Percentiles rank a stretch among this genome's conserved stretches.
Conservation (phyloP, 2,113 vertebrate genomes). For the Mungos mungo region DNA sequence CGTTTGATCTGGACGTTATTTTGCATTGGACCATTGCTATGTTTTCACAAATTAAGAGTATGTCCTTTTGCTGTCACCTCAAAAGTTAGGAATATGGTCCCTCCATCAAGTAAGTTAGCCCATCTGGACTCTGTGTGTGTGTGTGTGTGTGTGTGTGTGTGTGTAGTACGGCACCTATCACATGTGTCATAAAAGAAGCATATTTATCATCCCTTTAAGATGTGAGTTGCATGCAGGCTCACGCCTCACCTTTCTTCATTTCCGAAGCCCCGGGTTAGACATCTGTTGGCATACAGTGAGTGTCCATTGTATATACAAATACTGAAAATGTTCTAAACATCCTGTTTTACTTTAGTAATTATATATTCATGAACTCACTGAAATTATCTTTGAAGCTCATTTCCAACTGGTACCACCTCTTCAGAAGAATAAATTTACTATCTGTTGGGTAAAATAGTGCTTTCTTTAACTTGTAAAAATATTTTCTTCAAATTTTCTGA, state of each 20-base stretch:
- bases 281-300: not conserved
- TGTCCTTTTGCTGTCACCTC: not conserved
- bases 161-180: not conserved
- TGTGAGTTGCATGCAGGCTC: not conserved
- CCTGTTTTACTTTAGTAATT: not conserved
- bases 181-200: not conserved
- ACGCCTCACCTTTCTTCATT: not conserved
- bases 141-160: too few species aligned
- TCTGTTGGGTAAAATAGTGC: not conserved
- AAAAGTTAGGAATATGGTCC: not conserved
- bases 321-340: not conserved
- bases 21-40: not conserved
- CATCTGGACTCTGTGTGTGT: not conserved
- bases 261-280: not conserved
- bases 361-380: not conserved
- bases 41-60: not conserved
- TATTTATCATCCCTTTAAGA: not conserved
- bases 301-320: not conserved
- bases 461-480: constrained; percentile 15
- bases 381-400: not conserved
- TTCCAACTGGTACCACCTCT: not conserved
- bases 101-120: not conserved
- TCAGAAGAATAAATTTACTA: not conserved
- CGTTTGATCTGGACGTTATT: not conserved
- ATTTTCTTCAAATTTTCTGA: not conserved